Evolutionary conservation across 2,888 invertebrate genomes (phyloP), one percentile per base, ranked within the genome.

Genomic region (Rutpela maculata): DNA sequence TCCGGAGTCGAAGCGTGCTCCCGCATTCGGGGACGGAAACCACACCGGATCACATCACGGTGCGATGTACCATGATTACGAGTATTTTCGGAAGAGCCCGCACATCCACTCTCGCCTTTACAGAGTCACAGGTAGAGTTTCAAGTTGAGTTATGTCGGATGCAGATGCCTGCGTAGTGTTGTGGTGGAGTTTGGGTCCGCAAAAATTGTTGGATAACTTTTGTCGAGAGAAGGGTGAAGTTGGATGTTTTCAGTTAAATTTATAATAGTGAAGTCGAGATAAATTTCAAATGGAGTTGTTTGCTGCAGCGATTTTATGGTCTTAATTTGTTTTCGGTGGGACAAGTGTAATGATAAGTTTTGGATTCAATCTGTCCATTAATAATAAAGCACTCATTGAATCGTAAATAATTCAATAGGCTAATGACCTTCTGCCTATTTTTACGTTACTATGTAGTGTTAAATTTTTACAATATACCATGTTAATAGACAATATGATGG

Each of bases 31-130:
- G 18, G 65, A 38, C 65, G 18, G 65, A 22, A 19, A 19, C 62
- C n/a, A 31, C 31, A 17, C n/a, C 68, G 68, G 56, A n/a, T 22
- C 5, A 35, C 35, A 57, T 15, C 50, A n/a, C 60, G 18, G 12
- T 60, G 70, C 35, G 17, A 70, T 70, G 70, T 70, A 60, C 60
- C 70, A 60, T 60, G 57, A 70, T 22, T 70, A 15, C 60, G 70
- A 60, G 60, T 70, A 70, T 43, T 60, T 70, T 60, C 70, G 70
- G 38, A 43, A 43, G 31, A 70, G 60, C 35, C 70, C 70, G 26
- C 70, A 70, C 22, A 38, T 70, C 19, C 70, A 70, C 22, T n/a
- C 60, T 12, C 31, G 70, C 15, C 43, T 70, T 10, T 70, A 70
- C 26, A 70, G 70, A n/a, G 50, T 70, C n/a, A 70, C 70, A 70